Evolutionary conservation across 2,797 vertebrate species (phyloP), one percentile per base, ranked within the genome.

Genomic region (Phoeniculus purpureus): DNA sequence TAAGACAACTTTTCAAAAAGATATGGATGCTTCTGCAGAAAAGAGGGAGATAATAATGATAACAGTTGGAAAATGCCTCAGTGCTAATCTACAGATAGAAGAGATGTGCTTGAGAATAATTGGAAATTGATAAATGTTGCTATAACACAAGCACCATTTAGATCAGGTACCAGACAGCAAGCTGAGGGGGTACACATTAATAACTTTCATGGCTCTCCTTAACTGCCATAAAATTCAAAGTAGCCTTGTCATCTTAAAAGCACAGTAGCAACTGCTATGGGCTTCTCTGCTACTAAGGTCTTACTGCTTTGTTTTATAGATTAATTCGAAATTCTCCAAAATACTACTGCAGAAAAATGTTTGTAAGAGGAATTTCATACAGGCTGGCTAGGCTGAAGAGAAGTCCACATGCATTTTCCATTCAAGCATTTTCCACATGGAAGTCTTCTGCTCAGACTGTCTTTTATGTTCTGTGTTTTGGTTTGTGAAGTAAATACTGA

Each of bases 111-210:
- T 65, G 47, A 90, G 75, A 88, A 77, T 74, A 87, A 94, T 94
- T 87, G 90, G 92, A 93, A 95, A 84, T 65, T 89, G 93, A 94
- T 13, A 7, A 93, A 94, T 94, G 92, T 59, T 90, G 78, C 84
- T 90, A 3, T 92, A 92, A 93, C 12, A 8, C 32, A 82, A 93
- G 73, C n/a, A 40, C 32, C 48, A 68, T 90, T 91, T 90, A 94
- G 94, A 95, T 95, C 26, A 93, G 78, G 79, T 90, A 71, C 15
- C 48, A 76, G 90, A 95, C 40, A 95, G 83, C 54, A 93, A 43
- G 37, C 65, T 65, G 40, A 89, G 88, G 72, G 76, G 61, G 43
- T 72, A 87, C 51, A 77, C 92, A 89, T 94, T 88, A 89, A 89
- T 93, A 94, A 94, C 84, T 93, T 68, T 43, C 65, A 83, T 87